phyloP scores from a whole-genome alignment of 2,797 vertebrate species.

The Eidolon dupreanum region DNA sequence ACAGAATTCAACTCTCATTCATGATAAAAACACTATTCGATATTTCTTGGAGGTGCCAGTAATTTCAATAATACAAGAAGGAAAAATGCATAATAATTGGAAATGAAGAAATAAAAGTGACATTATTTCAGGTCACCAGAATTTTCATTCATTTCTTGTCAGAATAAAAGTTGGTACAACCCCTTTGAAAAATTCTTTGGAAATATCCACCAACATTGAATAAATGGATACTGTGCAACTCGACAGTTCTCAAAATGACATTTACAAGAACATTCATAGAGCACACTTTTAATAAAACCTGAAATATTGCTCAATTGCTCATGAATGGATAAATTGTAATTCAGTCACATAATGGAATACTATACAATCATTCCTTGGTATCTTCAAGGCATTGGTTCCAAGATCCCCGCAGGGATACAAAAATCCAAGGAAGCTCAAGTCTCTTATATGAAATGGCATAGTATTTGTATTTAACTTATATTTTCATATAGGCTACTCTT shows the following conservation, averaged over 20 bases:
- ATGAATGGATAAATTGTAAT: not conserved
- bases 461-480: too few species aligned
- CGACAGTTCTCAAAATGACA: not conserved
- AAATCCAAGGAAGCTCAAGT: too few species aligned
- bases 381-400: too few species aligned
- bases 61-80: not conserved
- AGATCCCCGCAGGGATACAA: too few species aligned
- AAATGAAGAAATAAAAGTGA: not conserved
- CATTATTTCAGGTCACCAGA: not conserved
- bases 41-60: not conserved
- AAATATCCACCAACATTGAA: not conserved
- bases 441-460: too few species aligned
- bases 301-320: not conserved
- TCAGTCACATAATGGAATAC: not conserved
- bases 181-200: not conserved
- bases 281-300: not conserved
- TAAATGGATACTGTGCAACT: not conserved
- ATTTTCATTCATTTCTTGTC: not conserved
- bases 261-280: not conserved
- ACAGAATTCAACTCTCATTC: not conserved
- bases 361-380: too few species aligned
- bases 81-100: not conserved
- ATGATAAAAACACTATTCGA: not conserved
- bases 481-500: too few species aligned
- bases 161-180: not conserved